Conservation (phyloP, 2,888 invertebrate genomes). For the Creontiades dilutus region DNA sequence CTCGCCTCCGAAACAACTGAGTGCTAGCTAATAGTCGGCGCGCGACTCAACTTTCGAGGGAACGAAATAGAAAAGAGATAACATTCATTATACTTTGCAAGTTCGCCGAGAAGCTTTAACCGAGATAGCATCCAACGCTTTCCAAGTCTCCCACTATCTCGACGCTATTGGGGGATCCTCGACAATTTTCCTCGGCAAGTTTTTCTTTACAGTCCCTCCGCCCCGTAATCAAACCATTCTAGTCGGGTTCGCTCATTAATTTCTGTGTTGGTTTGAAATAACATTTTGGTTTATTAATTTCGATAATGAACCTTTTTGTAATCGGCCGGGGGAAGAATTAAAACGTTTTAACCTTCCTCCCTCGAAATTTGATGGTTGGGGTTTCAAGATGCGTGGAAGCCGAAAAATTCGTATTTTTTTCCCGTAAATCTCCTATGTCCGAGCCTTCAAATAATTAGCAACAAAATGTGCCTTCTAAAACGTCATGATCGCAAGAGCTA, state of each 20-base stretch:
- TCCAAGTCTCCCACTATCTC: neutral
- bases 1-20: neutral
- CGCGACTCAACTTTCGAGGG: neutral
- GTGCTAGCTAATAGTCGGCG: neutral
- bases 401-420: too few relatives aligned
- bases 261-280: neutral
- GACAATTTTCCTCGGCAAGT: neutral
- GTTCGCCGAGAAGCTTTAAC: neutral
- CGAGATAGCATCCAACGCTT: constrained; percentile 37
- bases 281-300: too few relatives aligned
- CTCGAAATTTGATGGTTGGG: too few relatives aligned
- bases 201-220: neutral
- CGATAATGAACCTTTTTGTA: too few relatives aligned
- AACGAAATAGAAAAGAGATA: constrained; percentile 7
- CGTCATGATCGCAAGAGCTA: too few relatives aligned
- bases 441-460: too few relatives aligned
- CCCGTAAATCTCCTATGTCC: too few relatives aligned
- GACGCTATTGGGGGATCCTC: neutral
- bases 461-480: too few relatives aligned
- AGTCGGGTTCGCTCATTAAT: constrained; percentile 38
- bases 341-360: too few relatives aligned
- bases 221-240: constrained; percentile 24
- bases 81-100: neutral
- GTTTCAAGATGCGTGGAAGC: too few relatives aligned
- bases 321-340: too few relatives aligned